Conservation (phyloP, 2,888 invertebrate genomes). For the Erebia epiphron region DNA sequence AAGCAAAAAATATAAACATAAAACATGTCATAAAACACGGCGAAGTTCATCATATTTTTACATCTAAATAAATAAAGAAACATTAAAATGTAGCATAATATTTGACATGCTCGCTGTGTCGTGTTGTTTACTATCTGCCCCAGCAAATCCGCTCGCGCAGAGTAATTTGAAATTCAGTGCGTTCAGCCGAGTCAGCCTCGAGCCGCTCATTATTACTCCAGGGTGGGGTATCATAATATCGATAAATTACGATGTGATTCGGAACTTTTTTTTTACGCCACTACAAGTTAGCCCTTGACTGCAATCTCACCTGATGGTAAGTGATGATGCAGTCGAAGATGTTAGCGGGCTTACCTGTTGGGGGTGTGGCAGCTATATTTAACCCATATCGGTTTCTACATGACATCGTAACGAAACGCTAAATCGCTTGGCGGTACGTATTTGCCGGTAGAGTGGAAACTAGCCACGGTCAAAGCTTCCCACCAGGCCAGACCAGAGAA, state of each 20-base stretch:
- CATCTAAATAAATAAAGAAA: conserved; percentile 18
- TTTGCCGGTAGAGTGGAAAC: too few species aligned
- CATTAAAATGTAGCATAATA: conserved; percentile 33
- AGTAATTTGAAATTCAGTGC: conserved; percentile 78
- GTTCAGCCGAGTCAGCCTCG: conserved; percentile 58
- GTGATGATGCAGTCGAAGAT: too few species aligned
- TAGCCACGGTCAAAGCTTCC: too few species aligned
- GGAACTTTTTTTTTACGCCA: conserved; percentile 7
- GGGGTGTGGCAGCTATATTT: too few species aligned
- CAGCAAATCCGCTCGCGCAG: conserved; percentile 68
- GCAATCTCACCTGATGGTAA: too few species aligned
- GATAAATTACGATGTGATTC: conserved; percentile 25
- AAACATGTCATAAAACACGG: neutral
- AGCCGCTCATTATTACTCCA: conserved; percentile 66
- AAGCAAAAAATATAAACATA: neutral
- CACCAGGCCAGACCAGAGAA: too few species aligned
- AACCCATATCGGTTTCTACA: too few species aligned
- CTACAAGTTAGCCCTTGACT: too few species aligned
- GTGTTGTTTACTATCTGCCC: conserved; percentile 64
- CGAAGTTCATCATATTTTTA: neutral
- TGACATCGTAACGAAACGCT: too few species aligned
- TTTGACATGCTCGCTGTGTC: conserved; percentile 36
- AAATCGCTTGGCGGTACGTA: too few species aligned
- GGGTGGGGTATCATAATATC: conserved; percentile 32
- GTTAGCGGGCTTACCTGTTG: too few species aligned